phyloP scores from a whole-genome alignment of 2,797 vertebrate genomes.

The Peromyscus eremicus region DNA sequence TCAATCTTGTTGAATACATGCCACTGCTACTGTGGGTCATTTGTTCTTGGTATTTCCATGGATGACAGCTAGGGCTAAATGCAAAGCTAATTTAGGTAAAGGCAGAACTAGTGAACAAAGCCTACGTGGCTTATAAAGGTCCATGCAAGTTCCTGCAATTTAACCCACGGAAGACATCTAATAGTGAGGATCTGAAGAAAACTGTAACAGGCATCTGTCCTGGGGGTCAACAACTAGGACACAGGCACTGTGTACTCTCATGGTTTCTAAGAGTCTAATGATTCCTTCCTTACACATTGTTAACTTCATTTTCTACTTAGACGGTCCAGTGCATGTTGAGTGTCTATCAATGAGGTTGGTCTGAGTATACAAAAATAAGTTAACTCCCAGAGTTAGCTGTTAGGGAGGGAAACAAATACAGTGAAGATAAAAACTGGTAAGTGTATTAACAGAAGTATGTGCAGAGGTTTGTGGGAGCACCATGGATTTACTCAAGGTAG shows the following conservation, averaged over 20 bases:
- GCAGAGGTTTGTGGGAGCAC: background rate
- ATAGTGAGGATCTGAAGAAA: background rate
- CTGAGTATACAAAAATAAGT: background rate
- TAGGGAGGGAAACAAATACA: background rate
- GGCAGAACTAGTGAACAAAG: background rate
- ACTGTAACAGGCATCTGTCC: background rate
- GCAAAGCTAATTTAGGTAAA: background rate
- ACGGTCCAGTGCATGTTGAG: background rate
- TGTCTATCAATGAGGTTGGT: background rate
- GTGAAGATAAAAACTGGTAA: background rate
- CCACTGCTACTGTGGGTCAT: background rate
- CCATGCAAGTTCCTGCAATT: background rate
- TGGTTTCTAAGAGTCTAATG: background rate
- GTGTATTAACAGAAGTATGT: background rate
- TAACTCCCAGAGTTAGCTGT: background rate
- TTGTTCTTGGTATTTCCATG: background rate
- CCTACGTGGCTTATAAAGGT: background rate
- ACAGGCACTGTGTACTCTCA: background rate
- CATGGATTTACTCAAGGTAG: background rate
- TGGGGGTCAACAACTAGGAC: background rate
- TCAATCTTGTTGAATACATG: background rate
- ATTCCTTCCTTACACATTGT: background rate
- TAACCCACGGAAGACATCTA: background rate
- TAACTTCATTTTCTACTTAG: background rate
- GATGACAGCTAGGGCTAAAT: background rate